Conservation (phyloP, 2,888 invertebrate genomes). For the Ceriagrion tenellum region DNA sequence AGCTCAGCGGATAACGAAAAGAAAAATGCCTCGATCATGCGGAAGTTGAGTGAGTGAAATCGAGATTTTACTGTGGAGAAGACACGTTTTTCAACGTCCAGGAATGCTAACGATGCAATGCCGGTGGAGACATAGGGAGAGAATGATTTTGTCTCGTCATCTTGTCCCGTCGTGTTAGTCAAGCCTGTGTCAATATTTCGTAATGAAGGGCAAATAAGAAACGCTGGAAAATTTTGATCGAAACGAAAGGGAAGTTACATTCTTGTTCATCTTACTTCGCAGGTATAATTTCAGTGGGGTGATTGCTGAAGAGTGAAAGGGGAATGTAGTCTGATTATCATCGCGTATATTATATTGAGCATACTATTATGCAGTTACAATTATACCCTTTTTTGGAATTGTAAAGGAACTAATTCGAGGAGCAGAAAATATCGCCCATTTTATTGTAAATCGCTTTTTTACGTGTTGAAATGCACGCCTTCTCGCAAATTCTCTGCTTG, state of each 20-base stretch:
- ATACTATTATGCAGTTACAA: too few species aligned
- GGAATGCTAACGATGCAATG: constrained; percentile 1
- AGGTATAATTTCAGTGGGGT: too few species aligned
- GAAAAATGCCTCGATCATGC: constrained; percentile 22
- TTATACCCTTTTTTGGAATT: too few species aligned
- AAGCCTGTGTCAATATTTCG: not conserved
- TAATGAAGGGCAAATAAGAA: not conserved
- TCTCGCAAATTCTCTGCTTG: too few species aligned
- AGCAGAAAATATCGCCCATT: too few species aligned
- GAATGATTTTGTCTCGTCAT: not conserved
- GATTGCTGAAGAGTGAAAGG: too few species aligned
- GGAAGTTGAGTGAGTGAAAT: constrained; percentile 1
- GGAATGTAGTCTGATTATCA: too few species aligned
- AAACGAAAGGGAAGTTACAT: not conserved
- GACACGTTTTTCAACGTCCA: not conserved
- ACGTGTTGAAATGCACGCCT: too few species aligned
- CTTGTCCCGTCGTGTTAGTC: not conserved
- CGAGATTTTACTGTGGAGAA: not conserved
- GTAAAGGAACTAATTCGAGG: too few species aligned
- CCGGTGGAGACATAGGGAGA: not conserved
- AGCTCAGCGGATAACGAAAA: not conserved
- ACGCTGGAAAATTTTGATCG: not conserved
- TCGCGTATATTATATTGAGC: too few species aligned
- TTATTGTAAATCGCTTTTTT: too few species aligned
- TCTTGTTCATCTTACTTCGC: too few species aligned